Base-by-base conservation (phyloP, 2,888 invertebrate genomes). In the Melanophora roralis region DNA sequence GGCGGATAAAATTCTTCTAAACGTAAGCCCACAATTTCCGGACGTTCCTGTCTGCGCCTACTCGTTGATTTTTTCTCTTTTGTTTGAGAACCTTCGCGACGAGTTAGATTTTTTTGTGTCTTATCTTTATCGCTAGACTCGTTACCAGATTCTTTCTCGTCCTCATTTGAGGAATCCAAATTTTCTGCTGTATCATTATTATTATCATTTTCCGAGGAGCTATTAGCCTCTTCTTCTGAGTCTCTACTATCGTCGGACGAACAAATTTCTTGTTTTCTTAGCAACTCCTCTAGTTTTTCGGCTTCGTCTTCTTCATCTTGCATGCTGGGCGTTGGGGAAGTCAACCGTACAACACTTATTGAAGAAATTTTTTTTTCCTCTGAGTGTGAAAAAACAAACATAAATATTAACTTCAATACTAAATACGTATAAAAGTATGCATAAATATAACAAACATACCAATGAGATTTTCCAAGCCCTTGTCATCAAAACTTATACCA, bases 401-500 rank as follows among this genome's bases (percentile, higher is more conserved):
- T 27, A 19, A 11, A 14, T 45, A 45, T 45, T 45, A 11, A 45
- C 19, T 45, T n/a, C n/a, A n/a, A n/a, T 21, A 0, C 34, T 32
- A 16, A 27, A 9, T 60, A 23, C 34, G 34, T 1, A 34, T 12
- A n/a, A n/a, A n/a, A n/a, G n/a, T n/a, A n/a, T n/a, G n/a, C 5
- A 12, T 16, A 43, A 43, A 1, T 12, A n/a, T n/a, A n/a, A n/a
- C n/a, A n/a, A n/a, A 69, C 75, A 27, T 91, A 96, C 96, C 94
- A 91, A 96, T 92, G 83, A 95, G 92, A 84, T 93, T 94, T 85
- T 95, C 94, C 80, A 96, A 92, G 83, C 95, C 93, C 85, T 94
- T 93, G 87, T 94, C 94, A 90, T 96, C 96, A 78, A 95, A 94
- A 77, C 94, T 94, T 82, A 97, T 94, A 84, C 96, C 96, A 93